These are phyloP conservation scores for Himalopsyche anomala DNA, from an alignment of 2,888 invertebrate genomes.

Conservation along the genomic window DNA sequence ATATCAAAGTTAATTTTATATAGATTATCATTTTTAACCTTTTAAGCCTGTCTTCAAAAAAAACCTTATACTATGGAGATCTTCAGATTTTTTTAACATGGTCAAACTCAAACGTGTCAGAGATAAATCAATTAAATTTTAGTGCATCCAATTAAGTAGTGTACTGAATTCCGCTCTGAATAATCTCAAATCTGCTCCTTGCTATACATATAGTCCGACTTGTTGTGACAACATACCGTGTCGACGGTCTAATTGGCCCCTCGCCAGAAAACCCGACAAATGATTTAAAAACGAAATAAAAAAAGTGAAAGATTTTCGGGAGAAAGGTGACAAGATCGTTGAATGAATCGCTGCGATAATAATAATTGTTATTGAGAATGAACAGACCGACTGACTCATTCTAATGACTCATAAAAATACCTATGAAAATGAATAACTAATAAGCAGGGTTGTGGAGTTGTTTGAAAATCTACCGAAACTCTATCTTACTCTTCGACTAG, in stretches of 20 bases:
- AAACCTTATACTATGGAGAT: no score
- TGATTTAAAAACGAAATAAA: constrained; percentile 9
- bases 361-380: not conserved
- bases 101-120: no score
- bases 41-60: no score
- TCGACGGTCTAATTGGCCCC: constrained; percentile 3
- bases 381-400: not conserved
- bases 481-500: no score
- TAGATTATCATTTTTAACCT: no score
- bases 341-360: constrained; percentile 5
- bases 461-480: no score
- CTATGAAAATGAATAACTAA: not conserved
- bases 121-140: no score
- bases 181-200: no score
- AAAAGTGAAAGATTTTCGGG: not conserved
- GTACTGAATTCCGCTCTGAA: not conserved
- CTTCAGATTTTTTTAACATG: no score
- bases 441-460: no score
- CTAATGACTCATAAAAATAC: constrained; percentile 8
- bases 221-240: constrained; percentile 10
- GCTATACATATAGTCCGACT: not conserved
- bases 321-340: not conserved
- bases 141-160: no score
- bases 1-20: no score
- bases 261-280: not conserved